A percentile compares a stretch with the other conserved stretches of the same genome.
phyloP scores from a whole-genome alignment of 2,797 vertebrate species.

The Valencia hispanica region DNA sequence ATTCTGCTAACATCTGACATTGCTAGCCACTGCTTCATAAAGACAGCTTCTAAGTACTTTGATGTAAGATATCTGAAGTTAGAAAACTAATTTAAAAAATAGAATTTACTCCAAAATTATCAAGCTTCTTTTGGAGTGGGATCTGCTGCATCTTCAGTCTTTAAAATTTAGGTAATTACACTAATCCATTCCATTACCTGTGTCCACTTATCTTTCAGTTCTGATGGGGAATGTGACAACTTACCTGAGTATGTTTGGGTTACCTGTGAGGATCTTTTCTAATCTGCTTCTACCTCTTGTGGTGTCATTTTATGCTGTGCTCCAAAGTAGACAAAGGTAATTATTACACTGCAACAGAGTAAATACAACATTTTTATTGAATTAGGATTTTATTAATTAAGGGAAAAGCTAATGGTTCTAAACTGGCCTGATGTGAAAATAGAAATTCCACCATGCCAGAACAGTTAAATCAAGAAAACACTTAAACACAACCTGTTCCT shows the following conservation, averaged over 20 bases:
- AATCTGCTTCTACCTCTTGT: conserved; percentile 64
- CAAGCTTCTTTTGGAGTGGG: not conserved
- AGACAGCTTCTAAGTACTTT: not conserved
- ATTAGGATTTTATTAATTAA: too few relatives aligned
- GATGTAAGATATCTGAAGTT: not conserved
- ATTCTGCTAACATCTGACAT: not conserved
- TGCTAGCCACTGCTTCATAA: not conserved
- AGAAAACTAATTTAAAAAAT: not conserved
- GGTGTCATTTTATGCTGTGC: conserved; percentile 36
- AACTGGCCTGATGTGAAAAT: not conserved
- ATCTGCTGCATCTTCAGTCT: not conserved
- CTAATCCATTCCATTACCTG: not conserved
- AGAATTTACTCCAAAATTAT: not conserved
- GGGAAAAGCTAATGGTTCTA: too few relatives aligned
- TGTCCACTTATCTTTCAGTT: conserved; percentile 57
- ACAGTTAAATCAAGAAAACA: not conserved
- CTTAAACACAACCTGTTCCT: not conserved
- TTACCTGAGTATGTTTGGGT: conserved; percentile 52
- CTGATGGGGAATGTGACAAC: conserved; percentile 48
- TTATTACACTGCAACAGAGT: not conserved
- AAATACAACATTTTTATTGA: not conserved
- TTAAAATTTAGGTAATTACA: not conserved
- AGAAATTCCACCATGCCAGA: not conserved
- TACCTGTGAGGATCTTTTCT: conserved; percentile 46
- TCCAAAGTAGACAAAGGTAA: conserved; percentile 62